These are phyloP conservation scores for Sarcophilus harrisii DNA, from an alignment of 2,797 vertebrate genomes.

Conservation along the genomic window DNA sequence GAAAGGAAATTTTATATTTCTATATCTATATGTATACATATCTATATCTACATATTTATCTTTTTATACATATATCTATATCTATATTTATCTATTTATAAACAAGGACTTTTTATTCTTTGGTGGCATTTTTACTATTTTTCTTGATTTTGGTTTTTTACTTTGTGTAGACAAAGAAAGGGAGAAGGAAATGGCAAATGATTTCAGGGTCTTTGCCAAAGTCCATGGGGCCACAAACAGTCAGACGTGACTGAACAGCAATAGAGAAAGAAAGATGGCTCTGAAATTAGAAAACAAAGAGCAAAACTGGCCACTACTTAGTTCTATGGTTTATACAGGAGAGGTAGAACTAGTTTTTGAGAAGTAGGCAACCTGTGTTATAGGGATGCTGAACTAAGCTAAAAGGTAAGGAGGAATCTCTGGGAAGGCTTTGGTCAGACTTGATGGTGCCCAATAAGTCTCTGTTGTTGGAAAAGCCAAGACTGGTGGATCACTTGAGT, in stretches of 20 bases:
- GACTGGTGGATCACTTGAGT: neutral
- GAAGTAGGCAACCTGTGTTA: neutral
- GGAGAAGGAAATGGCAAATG: neutral
- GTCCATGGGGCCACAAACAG: neutral
- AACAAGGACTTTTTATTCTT: neutral
- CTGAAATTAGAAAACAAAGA: neutral
- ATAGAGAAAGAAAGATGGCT: neutral
- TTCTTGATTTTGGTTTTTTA: conserved; percentile 7
- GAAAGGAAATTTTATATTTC: neutral
- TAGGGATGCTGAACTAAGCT: neutral
- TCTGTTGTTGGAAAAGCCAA: neutral
- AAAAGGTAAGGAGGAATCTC: neutral
- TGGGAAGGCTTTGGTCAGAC: neutral
- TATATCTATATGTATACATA: too few species aligned
- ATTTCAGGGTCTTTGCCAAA: neutral
- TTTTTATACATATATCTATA: too few species aligned
- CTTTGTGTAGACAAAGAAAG: conserved; percentile 5
- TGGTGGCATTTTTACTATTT: neutral
- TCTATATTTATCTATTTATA: neutral
- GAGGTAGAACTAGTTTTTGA: neutral
- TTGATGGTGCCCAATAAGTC: neutral
- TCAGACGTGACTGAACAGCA: neutral
- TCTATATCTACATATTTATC: neutral
- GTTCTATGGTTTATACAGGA: neutral
- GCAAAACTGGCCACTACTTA: neutral